Evolutionary conservation across 2,797 vertebrate genomes (phyloP).

Genomic region (Oreonectes daqikongensis): DNA sequence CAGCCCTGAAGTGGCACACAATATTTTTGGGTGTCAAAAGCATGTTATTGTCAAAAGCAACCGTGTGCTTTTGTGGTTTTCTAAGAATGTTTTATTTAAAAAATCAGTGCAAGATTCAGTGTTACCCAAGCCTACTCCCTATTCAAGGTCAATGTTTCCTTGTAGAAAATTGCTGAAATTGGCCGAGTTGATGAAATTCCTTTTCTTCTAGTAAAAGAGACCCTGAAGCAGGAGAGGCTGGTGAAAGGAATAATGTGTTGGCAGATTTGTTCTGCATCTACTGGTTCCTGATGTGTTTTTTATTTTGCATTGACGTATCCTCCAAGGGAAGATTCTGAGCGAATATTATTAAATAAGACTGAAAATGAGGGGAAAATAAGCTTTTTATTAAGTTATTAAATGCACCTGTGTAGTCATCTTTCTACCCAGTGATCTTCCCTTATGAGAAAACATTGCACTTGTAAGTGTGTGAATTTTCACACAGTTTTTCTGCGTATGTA

Average conservation of each 20-base stretch:
- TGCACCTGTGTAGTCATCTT: conserved; percentile 23
- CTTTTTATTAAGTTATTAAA: conserved; percentile 62
- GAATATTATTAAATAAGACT: conserved; percentile 64
- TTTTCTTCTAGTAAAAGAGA: conserved; percentile 48
- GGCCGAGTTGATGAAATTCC: conserved; percentile 36
- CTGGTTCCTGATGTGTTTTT: conserved; percentile 54
- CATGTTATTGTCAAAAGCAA: not conserved
- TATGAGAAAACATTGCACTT: no score
- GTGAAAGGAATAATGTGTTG: conserved; percentile 41
- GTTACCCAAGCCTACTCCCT: not conserved
- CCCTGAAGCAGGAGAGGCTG: conserved; percentile 36
- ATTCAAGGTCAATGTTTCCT: conserved; percentile 14
- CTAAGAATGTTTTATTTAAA: no score
- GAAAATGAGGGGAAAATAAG: conserved; percentile 58
- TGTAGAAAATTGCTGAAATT: conserved; percentile 29
- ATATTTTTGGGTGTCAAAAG: not conserved
- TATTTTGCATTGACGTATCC: conserved; percentile 49
- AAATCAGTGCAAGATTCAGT: not conserved
- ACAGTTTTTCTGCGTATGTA: not conserved
- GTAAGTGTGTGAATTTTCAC: not conserved
- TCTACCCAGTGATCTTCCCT: no score
- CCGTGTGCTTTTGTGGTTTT: not conserved
- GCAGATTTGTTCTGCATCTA: conserved; percentile 47
- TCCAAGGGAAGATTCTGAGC: conserved; percentile 56
- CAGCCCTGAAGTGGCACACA: not conserved